A percentile compares a stretch with the other conserved stretches of the same genome.
Conservation (phyloP, 2,888 invertebrate genomes). For the Drosophila borborema region DNA sequence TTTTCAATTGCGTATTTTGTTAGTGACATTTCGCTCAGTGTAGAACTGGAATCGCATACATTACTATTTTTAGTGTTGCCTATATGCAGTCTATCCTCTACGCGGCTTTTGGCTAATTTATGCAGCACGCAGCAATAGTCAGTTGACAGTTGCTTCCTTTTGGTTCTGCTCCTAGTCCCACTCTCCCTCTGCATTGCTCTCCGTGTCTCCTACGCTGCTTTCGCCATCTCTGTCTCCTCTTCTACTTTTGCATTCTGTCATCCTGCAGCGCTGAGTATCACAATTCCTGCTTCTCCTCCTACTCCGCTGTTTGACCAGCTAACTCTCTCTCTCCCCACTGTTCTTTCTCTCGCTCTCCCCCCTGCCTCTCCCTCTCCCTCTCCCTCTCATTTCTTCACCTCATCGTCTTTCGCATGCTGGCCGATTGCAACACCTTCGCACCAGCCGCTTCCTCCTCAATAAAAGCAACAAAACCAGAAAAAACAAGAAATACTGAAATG, state of each 20-base stretch:
- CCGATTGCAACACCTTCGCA: slow-evolving; percentile 35
- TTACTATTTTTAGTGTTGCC: slow-evolving; percentile 48
- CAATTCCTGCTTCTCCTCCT: background rate
- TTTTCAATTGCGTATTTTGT: background rate
- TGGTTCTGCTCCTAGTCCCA: background rate
- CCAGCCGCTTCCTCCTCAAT: slow-evolving; percentile 50
- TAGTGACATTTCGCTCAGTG: background rate
- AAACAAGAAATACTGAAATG: slow-evolving; percentile 47
- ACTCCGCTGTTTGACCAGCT: background rate
- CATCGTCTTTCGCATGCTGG: background rate
- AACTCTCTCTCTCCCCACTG: background rate
- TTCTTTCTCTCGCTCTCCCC: background rate
- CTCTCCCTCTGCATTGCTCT: background rate
- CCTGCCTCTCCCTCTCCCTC: background rate
- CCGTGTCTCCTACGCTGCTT: background rate
- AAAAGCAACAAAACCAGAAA: slow-evolving; percentile 34
- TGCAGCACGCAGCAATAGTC: slow-evolving; percentile 69
- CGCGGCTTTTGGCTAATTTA: slow-evolving; percentile 59
- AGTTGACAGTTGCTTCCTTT: slow-evolving; percentile 54
- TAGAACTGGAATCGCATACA: background rate
- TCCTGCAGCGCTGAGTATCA: background rate
- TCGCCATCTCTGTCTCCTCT: background rate
- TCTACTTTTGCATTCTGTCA: background rate
- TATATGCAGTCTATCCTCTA: slow-evolving; percentile 36
- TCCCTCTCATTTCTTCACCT: background rate